phyloP scores from a whole-genome alignment of 2,113 vertebrate species.

The Apodemus sylvaticus region DNA sequence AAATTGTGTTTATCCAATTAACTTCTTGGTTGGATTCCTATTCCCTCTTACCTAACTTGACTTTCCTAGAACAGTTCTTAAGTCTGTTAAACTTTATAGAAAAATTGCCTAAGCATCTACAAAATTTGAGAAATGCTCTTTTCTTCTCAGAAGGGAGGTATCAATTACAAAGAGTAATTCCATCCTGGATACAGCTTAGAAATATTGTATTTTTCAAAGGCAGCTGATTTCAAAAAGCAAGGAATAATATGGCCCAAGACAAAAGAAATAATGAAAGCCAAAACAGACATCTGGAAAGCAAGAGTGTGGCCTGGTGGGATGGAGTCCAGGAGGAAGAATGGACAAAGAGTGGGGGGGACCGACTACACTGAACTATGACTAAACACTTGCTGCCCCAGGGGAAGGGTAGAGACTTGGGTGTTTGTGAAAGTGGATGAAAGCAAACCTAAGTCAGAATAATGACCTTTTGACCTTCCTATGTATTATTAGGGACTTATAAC shows the following conservation, averaged over 20 bases:
- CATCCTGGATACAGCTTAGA: neutral
- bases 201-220: slow-evolving; percentile 38
- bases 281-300: slow-evolving; percentile 3
- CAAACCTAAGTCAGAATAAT: neutral
- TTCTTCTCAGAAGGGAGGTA: slow-evolving; percentile 42
- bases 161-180: neutral
- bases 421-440: neutral
- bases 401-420: neutral
- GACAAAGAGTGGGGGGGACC: neutral
- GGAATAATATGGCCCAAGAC: neutral
- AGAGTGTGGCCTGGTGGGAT: neutral
- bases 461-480: neutral
- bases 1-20: slow-evolving; percentile 19
- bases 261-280: slow-evolving; percentile 35
- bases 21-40: slow-evolving; percentile 49
- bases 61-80: slow-evolving; percentile 54
- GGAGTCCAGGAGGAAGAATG: slow-evolving; percentile 6
- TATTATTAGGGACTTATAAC: too few species aligned
- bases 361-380: neutral
- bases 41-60: slow-evolving; percentile 2
- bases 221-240: slow-evolving; percentile 58
- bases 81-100: slow-evolving; percentile 33
- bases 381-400: neutral
- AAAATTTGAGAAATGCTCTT: neutral
- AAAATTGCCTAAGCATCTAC: slow-evolving; percentile 32